phyloP scores from a whole-genome alignment of 2,797 vertebrate genomes.

The Alectoris magna region DNA sequence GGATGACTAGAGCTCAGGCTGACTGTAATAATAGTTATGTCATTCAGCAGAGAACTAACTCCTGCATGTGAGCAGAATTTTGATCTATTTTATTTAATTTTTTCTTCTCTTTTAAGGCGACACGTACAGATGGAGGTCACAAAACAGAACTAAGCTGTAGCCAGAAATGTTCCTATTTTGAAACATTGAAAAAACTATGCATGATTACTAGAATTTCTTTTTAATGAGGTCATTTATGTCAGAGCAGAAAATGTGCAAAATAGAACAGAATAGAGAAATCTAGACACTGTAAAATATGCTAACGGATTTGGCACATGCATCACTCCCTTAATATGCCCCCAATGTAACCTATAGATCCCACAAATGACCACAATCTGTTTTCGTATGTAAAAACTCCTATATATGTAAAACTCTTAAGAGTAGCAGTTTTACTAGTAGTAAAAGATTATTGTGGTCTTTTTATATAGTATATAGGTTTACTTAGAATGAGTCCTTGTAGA shows the following conservation, averaged over 20 bases:
- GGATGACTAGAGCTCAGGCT: background rate
- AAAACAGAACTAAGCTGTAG: slow-evolving; percentile 18
- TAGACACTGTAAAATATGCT: slow-evolving; percentile 28
- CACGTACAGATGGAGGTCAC: background rate
- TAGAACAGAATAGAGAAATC: slow-evolving; percentile 39
- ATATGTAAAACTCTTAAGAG: slow-evolving; percentile 48
- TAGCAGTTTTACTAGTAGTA: slow-evolving; percentile 61
- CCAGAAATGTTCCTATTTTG: slow-evolving; percentile 8
- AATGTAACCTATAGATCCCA: slow-evolving; percentile 56
- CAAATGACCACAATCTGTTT: slow-evolving; percentile 53
- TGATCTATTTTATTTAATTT: background rate
- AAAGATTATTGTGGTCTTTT: slow-evolving; percentile 66
- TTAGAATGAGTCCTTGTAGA: slow-evolving; percentile 36
- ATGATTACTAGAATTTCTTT: slow-evolving; percentile 55
- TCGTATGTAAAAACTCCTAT: slow-evolving; percentile 32
- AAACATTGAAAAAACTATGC: background rate
- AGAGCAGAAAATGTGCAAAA: slow-evolving; percentile 58
- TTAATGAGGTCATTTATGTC: slow-evolving; percentile 66
- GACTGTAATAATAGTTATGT: background rate
- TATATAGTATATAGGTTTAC: slow-evolving; percentile 44
- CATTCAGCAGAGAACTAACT: slow-evolving; percentile 50
- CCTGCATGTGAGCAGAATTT: background rate
- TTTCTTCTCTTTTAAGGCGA: background rate
- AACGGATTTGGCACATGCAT: slow-evolving; percentile 35
- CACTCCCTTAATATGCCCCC: slow-evolving; percentile 50